Evolutionary conservation across 2,797 vertebrate species (phyloP).

Genomic region (Somateria mollissima): DNA sequence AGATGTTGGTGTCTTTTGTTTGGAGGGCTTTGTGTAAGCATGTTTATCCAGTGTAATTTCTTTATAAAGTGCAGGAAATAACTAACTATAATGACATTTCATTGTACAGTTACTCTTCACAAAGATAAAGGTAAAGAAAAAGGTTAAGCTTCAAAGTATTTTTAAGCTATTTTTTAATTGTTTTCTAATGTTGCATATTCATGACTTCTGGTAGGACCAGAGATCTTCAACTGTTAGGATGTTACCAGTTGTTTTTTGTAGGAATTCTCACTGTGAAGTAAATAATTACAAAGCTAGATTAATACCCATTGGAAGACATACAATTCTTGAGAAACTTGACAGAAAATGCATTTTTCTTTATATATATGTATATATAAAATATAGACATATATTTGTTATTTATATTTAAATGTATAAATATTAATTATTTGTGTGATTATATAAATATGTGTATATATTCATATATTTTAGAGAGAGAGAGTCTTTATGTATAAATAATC

Average conservation of each 20-base stretch:
- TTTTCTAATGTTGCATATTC: background rate
- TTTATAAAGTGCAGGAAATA: background rate
- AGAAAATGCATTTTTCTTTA: background rate
- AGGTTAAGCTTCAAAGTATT: background rate
- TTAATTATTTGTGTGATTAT: too few species aligned
- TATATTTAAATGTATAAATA: too few species aligned
- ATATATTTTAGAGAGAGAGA: too few species aligned
- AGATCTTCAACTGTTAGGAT: background rate
- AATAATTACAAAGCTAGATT: background rate
- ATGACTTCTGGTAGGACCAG: background rate
- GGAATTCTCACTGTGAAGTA: background rate
- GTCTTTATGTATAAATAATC: background rate
- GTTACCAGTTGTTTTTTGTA: background rate
- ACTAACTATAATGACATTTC: background rate
- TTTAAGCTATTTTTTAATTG: background rate
- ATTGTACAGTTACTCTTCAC: background rate
- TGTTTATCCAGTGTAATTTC: background rate
- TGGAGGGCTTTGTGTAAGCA: background rate
- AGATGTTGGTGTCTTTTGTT: background rate
- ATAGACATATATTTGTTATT: too few species aligned
- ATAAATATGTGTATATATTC: too few species aligned
- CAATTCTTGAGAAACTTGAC: background rate
- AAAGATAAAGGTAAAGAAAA: background rate
- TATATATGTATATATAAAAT: too few species aligned
- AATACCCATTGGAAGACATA: background rate